A percentile compares a stretch with the other conserved stretches of the same genome.
phyloP scores from a whole-genome alignment of 2,113 vertebrate species.

The Mustela nigripes region DNA sequence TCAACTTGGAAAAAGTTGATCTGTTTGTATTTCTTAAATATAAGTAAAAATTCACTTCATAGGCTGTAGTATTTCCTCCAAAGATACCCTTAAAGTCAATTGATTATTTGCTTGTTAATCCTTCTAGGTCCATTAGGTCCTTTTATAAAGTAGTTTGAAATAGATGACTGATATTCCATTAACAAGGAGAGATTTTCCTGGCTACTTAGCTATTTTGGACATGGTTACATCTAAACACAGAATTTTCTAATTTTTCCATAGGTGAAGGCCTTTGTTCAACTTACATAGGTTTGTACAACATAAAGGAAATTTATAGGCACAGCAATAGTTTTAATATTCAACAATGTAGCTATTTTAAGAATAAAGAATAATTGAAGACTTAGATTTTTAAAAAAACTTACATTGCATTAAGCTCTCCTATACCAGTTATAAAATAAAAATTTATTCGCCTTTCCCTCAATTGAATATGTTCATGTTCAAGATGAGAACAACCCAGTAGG shows the following conservation, averaged over 20 bases:
- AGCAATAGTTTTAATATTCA: conserved; percentile 22
- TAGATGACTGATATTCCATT: neutral
- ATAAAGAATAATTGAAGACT: conserved; percentile 48
- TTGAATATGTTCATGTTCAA: conserved; percentile 47
- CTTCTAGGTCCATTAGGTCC: neutral
- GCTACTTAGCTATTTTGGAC: neutral
- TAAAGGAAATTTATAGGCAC: conserved; percentile 56
- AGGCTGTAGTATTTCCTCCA: neutral
- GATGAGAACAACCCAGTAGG: conserved; percentile 34
- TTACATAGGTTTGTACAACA: neutral
- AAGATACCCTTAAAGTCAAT: neutral
- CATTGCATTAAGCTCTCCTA: conserved; percentile 40
- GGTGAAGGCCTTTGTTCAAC: conserved; percentile 1
- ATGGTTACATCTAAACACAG: neutral
- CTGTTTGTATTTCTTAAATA: conserved; percentile 1
- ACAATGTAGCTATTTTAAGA: neutral
- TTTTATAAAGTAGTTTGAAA: neutral
- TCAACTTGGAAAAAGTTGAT: neutral
- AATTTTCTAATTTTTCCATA: conserved; percentile 54
- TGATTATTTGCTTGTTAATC: neutral
- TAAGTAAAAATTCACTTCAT: conserved; percentile 35
- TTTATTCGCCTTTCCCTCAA: conserved; percentile 49
- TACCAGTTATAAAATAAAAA: conserved; percentile 55
- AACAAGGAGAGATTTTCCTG: neutral
- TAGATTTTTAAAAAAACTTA: neutral